These are phyloP conservation scores for Psephotus haematonotus DNA, from an alignment of 2,113 vertebrate genomes.

Conservation along the genomic window DNA sequence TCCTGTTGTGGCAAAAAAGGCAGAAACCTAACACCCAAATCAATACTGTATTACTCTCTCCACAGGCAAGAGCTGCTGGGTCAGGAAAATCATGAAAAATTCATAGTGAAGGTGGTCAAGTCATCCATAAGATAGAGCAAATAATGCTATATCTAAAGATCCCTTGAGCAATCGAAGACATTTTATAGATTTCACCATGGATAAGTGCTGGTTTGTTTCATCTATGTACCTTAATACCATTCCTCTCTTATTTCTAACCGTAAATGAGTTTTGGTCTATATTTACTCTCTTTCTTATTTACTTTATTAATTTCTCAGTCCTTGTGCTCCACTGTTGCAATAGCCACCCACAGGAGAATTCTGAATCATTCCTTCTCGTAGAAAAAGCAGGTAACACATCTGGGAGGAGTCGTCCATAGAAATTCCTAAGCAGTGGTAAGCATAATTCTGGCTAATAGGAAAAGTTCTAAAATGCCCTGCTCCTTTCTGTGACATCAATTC, in stretches of 20 bases:
- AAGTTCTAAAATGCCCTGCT: not conserved
- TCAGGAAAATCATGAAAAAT: constrained; percentile 89
- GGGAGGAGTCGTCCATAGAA: not conserved
- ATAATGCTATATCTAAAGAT: constrained; percentile 81
- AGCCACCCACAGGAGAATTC: constrained; percentile 13
- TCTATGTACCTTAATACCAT: constrained; percentile 73
- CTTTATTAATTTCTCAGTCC: constrained; percentile 62
- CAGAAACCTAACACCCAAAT: constrained; percentile 82
- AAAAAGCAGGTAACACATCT: not conserved
- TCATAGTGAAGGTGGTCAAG: constrained; percentile 85
- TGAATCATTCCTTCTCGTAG: not conserved
- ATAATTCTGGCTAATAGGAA: not conserved
- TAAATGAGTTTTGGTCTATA: constrained; percentile 77
- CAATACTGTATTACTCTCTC: constrained; percentile 85
- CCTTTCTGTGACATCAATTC: not conserved
- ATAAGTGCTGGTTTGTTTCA: constrained; percentile 86
- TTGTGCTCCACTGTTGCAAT: not conserved
- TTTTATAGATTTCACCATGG: constrained; percentile 80
- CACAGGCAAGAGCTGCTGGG: constrained; percentile 82
- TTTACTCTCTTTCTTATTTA: constrained; percentile 73
- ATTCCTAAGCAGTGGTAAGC: not conserved
- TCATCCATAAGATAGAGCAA: constrained; percentile 84
- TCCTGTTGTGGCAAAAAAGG: constrained; percentile 77
- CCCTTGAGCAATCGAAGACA: constrained; percentile 79
- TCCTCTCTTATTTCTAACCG: constrained; percentile 74